Conservation (phyloP, 2,888 invertebrate species). For the Eupelmus urozonus region DNA sequence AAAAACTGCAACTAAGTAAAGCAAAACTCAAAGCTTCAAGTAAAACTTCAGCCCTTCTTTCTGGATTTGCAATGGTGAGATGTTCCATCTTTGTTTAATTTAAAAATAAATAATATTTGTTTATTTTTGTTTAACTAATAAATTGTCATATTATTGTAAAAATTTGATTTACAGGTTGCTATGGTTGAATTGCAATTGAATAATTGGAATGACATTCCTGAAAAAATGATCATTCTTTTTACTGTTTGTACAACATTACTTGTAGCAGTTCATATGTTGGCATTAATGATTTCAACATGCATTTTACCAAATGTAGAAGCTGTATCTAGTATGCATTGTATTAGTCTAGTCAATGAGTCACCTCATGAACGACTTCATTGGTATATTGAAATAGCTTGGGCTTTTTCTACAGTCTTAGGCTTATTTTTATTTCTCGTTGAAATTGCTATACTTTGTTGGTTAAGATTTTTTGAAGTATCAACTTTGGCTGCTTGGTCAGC, state of each 20-base stretch:
- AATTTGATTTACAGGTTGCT: conserved; percentile 84
- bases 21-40: conserved; percentile 99
- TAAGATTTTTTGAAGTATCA: conserved; percentile 94
- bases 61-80: conserved; percentile 98
- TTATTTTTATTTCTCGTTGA: conserved; percentile 95
- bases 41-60: conserved; percentile 96
- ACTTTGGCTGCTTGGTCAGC: conserved; percentile 91
- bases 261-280: conserved; percentile 98
- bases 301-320: conserved; percentile 98
- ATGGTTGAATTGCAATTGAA: conserved; percentile 97
- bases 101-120: not conserved
- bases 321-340: conserved; percentile 93
- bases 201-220: conserved; percentile 86
- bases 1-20: conserved; percentile 93
- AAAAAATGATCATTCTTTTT: conserved; percentile 91
- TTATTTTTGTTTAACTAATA: not conserved
- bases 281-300: conserved; percentile 99
- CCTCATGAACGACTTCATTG: conserved; percentile 93
- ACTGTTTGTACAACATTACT: conserved; percentile 96
- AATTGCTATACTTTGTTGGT: conserved; percentile 97
- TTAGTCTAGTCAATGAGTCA: conserved; percentile 90
- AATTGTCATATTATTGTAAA: not conserved
- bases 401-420: conserved; percentile 96
- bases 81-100: conserved; percentile 59
- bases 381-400: conserved; percentile 99